These are phyloP conservation scores for Chaetogeoica ovagalla DNA, from an alignment of 2,888 invertebrate species.

Conservation along the genomic window DNA sequence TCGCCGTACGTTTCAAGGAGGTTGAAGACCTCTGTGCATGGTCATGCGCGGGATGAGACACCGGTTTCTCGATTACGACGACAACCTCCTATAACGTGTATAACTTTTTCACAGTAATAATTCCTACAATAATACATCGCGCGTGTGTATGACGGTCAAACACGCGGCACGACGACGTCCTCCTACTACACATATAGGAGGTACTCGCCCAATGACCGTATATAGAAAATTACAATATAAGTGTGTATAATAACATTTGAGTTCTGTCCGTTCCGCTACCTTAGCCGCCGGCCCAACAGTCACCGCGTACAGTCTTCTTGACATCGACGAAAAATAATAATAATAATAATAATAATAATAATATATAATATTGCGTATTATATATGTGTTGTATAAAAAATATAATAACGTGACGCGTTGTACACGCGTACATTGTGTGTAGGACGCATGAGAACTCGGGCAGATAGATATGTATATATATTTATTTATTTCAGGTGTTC, in stretches of 20 bases:
- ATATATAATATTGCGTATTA: too few relatives aligned
- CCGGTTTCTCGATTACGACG: slow-evolving; percentile 40
- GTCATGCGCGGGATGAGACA: background rate
- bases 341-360: background rate
- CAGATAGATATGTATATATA: too few relatives aligned
- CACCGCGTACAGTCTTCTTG: too few relatives aligned
- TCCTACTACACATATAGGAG: background rate
- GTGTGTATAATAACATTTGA: background rate
- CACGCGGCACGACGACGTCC: background rate
- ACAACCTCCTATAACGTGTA: too few relatives aligned
- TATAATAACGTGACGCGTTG: too few relatives aligned
- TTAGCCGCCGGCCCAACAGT: background rate
- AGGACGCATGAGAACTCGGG: too few relatives aligned
- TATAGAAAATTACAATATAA: slow-evolving; percentile 7
- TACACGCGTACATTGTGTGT: too few relatives aligned
- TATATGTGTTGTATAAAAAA: too few relatives aligned
- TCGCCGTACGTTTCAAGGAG: slow-evolving; percentile 42
- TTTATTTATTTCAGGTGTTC: too few relatives aligned
- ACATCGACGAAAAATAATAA: slow-evolving; percentile 9
- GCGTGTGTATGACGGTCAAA: too few relatives aligned
- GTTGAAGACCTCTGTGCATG: slow-evolving; percentile 38
- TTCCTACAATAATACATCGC: too few relatives aligned
- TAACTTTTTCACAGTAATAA: too few relatives aligned
- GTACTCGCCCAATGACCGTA: slow-evolving; percentile 3
- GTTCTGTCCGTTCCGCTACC: slow-evolving; percentile 13